phyloP scores from a whole-genome alignment of 2,113 vertebrate genomes.

The Puma concolor region DNA sequence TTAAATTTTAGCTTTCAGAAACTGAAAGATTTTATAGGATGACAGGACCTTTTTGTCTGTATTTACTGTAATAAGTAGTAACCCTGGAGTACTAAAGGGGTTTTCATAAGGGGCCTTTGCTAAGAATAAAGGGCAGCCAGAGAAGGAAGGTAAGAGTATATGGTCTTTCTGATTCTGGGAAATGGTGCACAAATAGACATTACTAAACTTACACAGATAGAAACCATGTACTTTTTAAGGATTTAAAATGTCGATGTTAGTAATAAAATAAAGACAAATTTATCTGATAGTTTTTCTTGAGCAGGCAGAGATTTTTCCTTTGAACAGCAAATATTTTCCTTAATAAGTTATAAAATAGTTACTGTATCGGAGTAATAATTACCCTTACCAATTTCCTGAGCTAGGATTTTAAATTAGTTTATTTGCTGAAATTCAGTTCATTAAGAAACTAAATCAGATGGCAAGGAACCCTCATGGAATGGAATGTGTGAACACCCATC shows the following conservation, averaged over 20 bases:
- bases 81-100: conserved; percentile 59
- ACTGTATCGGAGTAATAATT: background rate
- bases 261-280: background rate
- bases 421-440: conserved; percentile 41
- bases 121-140: conserved; percentile 56
- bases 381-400: background rate
- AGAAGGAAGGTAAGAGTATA: background rate
- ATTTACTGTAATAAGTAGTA: conserved; percentile 58
- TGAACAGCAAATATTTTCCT: conserved; percentile 3
- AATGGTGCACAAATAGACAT: background rate
- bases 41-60: conserved; percentile 53
- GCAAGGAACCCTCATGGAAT: background rate
- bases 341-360: conserved; percentile 12
- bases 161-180: background rate
- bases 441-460: background rate
- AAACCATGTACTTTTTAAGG: conserved; percentile 33
- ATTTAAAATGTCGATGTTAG: conserved; percentile 20
- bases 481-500: background rate
- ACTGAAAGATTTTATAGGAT: conserved; percentile 66
- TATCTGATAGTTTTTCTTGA: conserved; percentile 8
- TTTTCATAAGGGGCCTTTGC: background rate
- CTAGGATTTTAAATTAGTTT: conserved; percentile 32
- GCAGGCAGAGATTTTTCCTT: background rate
- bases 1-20: conserved; percentile 80
- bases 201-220: background rate